These are phyloP conservation scores for Echinometra lucunter DNA, from an alignment of 53 echinoderm and acorn worm genomes.

Conservation along the genomic window DNA sequence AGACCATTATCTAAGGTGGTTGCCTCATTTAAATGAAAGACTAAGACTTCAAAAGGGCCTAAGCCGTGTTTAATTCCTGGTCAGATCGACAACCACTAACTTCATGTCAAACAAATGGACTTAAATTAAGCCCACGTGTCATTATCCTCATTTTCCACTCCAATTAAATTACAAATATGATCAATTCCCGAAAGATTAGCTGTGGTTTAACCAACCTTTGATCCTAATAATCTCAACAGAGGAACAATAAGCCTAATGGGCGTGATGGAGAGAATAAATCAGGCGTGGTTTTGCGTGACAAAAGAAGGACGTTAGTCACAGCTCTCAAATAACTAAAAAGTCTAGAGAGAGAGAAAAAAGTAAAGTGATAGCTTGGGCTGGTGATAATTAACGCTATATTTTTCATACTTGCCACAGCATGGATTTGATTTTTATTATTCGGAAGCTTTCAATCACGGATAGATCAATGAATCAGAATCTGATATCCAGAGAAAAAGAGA, in stretches of 20 bases:
- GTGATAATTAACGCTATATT: not conserved
- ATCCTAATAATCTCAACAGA: not conserved
- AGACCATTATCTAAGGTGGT: not conserved
- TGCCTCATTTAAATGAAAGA: not conserved
- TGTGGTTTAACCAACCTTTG: not conserved
- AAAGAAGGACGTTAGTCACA: conserved; percentile 7
- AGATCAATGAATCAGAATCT: not conserved
- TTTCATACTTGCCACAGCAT: not conserved
- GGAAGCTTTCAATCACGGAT: conserved; percentile 18
- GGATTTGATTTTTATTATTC: not conserved
- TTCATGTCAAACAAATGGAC: conserved; percentile 35
- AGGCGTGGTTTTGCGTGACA: conserved; percentile 35
- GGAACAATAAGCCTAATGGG: not conserved
- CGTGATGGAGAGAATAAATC: not conserved
- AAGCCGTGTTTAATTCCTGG: not conserved
- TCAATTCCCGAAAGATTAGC: conserved; percentile 3
- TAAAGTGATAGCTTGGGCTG: not conserved
- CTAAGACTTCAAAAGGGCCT: not conserved
- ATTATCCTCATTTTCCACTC: not conserved
- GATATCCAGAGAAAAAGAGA: not conserved
- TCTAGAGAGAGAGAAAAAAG: not conserved
- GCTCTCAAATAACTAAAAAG: not conserved
- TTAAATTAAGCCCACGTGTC: not conserved
- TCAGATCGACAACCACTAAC: not conserved
- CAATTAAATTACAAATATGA: conserved; percentile 39